A percentile compares a stretch with the other conserved stretches of the same genome.
These are phyloP conservation scores for Notiomystis cincta DNA, from an alignment of 2,113 vertebrate genomes.

Conservation along the genomic window DNA sequence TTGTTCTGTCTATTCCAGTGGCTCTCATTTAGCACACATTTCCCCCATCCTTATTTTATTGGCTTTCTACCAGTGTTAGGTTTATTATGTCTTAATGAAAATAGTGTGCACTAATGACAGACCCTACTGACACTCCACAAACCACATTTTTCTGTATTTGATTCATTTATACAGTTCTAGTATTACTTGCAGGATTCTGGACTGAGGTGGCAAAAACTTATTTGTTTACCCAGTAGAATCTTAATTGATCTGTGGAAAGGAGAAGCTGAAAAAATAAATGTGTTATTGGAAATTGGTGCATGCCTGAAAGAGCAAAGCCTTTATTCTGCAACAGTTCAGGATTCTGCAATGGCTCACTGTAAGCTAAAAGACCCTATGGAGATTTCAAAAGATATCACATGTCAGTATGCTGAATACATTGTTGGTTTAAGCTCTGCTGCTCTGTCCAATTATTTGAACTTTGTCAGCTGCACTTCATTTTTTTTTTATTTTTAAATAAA, in stretches of 20 bases:
- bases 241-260: neutral
- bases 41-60: neutral
- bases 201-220: neutral
- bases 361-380: conserved; percentile 2
- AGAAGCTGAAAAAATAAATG: neutral
- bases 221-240: neutral
- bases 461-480: conserved; percentile 25
- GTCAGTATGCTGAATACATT: neutral
- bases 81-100: neutral
- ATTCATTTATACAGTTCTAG: neutral
- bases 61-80: neutral
- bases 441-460: conserved; percentile 36
- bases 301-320: neutral
- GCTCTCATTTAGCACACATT: neutral
- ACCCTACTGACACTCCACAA: neutral
- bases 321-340: neutral
- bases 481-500: conserved; percentile 36
- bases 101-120: neutral
- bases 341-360: neutral
- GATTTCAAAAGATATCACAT: conserved; percentile 40
- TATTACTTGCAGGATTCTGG: neutral
- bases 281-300: neutral
- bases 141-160: neutral
- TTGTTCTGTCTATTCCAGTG: neutral
- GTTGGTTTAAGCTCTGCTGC: conserved; percentile 23